Percentiles rank a stretch among this genome's conserved stretches.
Evolutionary conservation across 2,113 vertebrate species (phyloP).

Genomic region (Rostratula benghalensis): DNA sequence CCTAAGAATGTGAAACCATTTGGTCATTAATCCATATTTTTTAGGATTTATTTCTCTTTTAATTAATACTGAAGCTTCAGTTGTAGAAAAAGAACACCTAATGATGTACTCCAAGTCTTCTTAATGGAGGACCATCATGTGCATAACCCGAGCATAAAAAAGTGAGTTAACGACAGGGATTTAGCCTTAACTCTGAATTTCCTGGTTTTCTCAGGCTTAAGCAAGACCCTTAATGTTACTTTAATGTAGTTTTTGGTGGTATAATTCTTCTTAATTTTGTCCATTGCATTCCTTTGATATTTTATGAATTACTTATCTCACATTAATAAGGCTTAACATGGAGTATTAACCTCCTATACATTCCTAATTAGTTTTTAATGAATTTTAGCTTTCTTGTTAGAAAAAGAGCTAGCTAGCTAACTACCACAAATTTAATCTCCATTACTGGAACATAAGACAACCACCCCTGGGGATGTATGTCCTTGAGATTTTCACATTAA

Average conservation of each 20-base stretch:
- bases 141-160: constrained; percentile 30
- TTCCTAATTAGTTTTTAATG: constrained; percentile 80
- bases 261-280: constrained; percentile 70
- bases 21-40: constrained; percentile 15
- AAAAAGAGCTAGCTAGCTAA: constrained; percentile 71
- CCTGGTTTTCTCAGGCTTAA: constrained; percentile 19
- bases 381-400: constrained; percentile 76
- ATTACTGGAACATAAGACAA: constrained; percentile 74
- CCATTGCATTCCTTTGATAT: constrained; percentile 69
- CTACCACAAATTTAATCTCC: constrained; percentile 74
- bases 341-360: constrained; percentile 78
- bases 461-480: constrained; percentile 54
- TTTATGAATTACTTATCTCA: constrained; percentile 79
- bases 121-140: background rate
- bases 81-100: background rate
- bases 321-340: constrained; percentile 76
- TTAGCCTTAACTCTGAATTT: constrained; percentile 43
- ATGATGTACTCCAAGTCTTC: background rate
- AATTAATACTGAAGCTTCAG: constrained; percentile 8
- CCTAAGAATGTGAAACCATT: background rate
- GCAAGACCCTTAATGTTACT: constrained; percentile 56
- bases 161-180: constrained; percentile 37
- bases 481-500: constrained; percentile 62
- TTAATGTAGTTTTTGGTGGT: constrained; percentile 59
- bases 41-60: constrained; percentile 45